These are phyloP conservation scores for Stegastes partitus DNA, from an alignment of 2,113 vertebrate genomes.

Conservation along the genomic window DNA sequence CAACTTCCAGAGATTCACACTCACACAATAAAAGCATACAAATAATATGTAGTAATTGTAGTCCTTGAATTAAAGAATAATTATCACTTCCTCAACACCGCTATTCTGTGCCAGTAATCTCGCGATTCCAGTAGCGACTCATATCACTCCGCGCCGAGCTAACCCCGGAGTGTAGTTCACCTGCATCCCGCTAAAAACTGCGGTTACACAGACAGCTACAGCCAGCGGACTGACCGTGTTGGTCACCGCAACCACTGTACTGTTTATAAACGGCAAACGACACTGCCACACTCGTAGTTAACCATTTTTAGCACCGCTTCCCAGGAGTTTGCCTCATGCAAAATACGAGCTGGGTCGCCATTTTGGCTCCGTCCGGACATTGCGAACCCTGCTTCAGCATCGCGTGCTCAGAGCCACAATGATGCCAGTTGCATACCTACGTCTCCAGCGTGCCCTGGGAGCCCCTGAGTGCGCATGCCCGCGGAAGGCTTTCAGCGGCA, in stretches of 20 bases:
- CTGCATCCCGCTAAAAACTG: neutral
- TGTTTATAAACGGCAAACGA: no score
- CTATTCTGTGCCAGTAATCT: no score
- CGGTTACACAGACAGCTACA: neutral
- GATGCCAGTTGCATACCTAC: constrained; percentile 62
- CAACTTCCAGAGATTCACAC: neutral
- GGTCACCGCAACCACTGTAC: neutral
- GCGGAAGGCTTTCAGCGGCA: constrained; percentile 69
- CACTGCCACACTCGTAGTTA: neutral
- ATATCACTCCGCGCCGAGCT: constrained; percentile 43
- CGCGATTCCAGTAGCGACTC: neutral
- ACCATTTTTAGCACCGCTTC: constrained; percentile 26
- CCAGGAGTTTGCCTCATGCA: constrained; percentile 32
- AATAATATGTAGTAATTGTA: neutral
- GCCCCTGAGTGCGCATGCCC: constrained; percentile 59
- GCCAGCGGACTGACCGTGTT: accelerated
- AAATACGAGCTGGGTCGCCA: constrained; percentile 52
- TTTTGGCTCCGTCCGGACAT: constrained; percentile 62
- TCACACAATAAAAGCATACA: no score
- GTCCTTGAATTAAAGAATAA: neutral
- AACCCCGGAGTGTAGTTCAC: neutral
- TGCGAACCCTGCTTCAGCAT: neutral
- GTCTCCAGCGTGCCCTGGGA: constrained; percentile 39
- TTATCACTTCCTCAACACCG: neutral
- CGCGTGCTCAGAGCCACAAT: constrained; percentile 56